Evolutionary conservation across 2,113 vertebrate species (phyloP).

Genomic region (Tilapia sparmanii): DNA sequence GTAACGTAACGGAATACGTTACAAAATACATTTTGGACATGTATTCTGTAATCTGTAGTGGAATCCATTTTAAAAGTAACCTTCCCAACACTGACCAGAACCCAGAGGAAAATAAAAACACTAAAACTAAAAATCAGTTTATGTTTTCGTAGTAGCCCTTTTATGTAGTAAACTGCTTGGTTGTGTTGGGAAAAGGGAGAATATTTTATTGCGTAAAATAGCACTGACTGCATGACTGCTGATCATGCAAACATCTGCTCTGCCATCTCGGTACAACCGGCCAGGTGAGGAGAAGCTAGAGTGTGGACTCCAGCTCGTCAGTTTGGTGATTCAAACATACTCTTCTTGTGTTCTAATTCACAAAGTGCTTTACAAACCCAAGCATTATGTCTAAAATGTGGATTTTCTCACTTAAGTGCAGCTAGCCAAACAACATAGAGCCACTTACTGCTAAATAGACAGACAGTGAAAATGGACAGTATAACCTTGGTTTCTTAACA

Average conservation of each 20-base stretch:
- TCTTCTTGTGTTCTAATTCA: not conserved
- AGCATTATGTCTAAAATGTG: not conserved
- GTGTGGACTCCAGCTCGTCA: too few species aligned
- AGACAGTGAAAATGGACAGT: not conserved
- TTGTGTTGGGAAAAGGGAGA: not conserved
- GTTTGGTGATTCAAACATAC: not conserved
- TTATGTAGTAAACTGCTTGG: not conserved
- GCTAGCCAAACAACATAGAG: not conserved
- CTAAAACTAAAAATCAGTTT: not conserved
- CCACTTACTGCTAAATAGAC: not conserved
- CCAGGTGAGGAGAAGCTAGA: not conserved
- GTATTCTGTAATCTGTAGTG: too few species aligned
- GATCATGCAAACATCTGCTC: not conserved
- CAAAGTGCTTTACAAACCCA: not conserved
- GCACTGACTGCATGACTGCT: not conserved
- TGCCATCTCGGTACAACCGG: accelerated
- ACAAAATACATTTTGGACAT: too few species aligned
- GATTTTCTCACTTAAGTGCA: not conserved
- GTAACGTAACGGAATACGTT: too few species aligned
- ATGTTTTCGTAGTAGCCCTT: not conserved
- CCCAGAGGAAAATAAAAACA: not conserved
- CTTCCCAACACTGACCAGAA: too few species aligned
- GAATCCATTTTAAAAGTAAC: too few species aligned
- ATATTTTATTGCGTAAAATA: not conserved
- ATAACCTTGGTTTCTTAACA: not conserved